A percentile compares a stretch with the other conserved stretches of the same genome.
These are phyloP conservation scores for Trissoscelio sp. DNA, from an alignment of 2,888 invertebrate species.

Conservation along the genomic window DNA sequence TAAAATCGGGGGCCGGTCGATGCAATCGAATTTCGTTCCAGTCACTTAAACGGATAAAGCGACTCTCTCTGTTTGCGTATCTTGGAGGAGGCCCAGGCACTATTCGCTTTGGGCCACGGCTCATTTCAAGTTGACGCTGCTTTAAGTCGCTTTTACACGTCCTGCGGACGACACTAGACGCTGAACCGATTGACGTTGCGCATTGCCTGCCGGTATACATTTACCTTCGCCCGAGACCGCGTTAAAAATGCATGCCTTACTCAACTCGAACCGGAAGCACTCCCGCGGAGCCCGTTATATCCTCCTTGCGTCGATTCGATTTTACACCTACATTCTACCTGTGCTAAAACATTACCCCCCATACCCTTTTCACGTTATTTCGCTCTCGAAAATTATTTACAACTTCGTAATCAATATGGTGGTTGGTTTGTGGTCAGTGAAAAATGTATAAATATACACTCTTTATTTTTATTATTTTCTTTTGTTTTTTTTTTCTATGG, in stretches of 20 bases:
- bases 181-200: slow-evolving; percentile 67
- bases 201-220: slow-evolving; percentile 44
- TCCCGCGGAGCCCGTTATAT: slow-evolving; percentile 73
- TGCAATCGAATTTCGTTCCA: slow-evolving; percentile 51
- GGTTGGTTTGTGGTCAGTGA: too few species aligned
- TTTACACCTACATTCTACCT: slow-evolving; percentile 45
- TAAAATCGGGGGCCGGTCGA: slow-evolving; percentile 41
- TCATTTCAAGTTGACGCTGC: slow-evolving; percentile 65
- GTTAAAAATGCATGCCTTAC: slow-evolving; percentile 80
- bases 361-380: neutral
- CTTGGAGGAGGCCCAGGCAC: neutral
- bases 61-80: slow-evolving; percentile 22
- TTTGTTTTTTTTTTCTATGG: too few species aligned
- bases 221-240: slow-evolving; percentile 66
- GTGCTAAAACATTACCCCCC: slow-evolving; percentile 40
- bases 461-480: too few species aligned
- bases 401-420: slow-evolving; percentile 1
- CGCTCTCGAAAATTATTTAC: slow-evolving; percentile 40
- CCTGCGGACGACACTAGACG: slow-evolving; percentile 67
- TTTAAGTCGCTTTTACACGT: slow-evolving; percentile 73
- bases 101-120: slow-evolving; percentile 20
- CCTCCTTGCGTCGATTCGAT: slow-evolving; percentile 57
- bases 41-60: slow-evolving; percentile 53
- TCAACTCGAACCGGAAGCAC: slow-evolving; percentile 79
- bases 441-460: too few species aligned